Percentiles rank a stretch among this genome's conserved stretches.
Evolutionary conservation across 2,797 vertebrate species (phyloP).

Genomic region (Cyprinodon diabolis): DNA sequence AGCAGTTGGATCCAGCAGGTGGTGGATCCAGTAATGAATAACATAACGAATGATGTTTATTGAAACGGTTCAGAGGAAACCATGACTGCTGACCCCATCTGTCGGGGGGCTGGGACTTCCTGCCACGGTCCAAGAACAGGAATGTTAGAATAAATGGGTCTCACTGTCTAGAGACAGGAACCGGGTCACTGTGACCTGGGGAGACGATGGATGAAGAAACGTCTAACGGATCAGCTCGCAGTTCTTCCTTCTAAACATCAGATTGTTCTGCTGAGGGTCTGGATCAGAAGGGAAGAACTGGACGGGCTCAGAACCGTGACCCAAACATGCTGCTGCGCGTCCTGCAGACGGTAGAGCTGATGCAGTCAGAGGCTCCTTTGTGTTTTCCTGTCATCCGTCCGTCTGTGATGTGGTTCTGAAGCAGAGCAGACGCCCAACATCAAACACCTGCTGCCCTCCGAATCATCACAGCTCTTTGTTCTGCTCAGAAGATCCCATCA

Average conservation of each 20-base stretch:
- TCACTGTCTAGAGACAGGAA: neutral
- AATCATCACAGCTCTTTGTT: constrained; percentile 20
- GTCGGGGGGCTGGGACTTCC: no score
- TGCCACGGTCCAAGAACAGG: no score
- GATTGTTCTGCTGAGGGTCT: neutral
- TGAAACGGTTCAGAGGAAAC: no score
- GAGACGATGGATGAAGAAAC: no score
- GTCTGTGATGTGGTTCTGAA: constrained; percentile 4
- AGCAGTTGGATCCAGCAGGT: no score
- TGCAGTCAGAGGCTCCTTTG: no score
- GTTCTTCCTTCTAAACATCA: no score
- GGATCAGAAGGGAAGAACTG: neutral
- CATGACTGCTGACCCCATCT: no score
- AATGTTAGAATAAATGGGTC: no score
- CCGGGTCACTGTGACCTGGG: no score
- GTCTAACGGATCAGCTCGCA: neutral
- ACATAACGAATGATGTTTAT: no score
- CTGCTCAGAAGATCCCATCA: constrained; percentile 28
- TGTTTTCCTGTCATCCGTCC: neutral
- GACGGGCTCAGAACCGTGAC: neutral
- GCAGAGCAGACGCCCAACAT: constrained; percentile 11
- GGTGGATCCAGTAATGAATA: no score
- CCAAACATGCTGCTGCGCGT: neutral
- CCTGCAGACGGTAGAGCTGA: neutral
- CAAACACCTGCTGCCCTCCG: constrained; percentile 19